These are phyloP conservation scores for Sorex maritimensis DNA, from an alignment of 2,797 vertebrate species.

Conservation along the genomic window DNA sequence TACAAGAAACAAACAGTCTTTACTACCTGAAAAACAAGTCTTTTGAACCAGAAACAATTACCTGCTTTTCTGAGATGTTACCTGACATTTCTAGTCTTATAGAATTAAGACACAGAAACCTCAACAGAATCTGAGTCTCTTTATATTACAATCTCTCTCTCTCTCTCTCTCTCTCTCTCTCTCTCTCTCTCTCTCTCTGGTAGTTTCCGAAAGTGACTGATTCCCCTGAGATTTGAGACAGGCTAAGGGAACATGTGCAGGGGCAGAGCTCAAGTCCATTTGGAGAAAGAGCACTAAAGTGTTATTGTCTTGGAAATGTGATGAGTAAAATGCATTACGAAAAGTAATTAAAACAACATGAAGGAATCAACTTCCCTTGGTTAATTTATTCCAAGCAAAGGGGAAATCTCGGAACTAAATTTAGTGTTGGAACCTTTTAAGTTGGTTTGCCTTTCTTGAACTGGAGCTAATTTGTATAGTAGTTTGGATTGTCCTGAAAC, in stretches of 20 bases:
- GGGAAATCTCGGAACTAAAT: conserved; percentile 72
- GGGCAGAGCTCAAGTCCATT: conserved; percentile 36
- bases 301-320: conserved; percentile 68
- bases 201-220: background rate
- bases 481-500: conserved; percentile 79
- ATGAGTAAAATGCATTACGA: conserved; percentile 68
- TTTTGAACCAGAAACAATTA: background rate
- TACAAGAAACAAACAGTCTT: background rate
- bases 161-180: too few species aligned
- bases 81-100: background rate
- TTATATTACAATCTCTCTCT: background rate
- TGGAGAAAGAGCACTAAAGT: conserved; percentile 40
- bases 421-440: conserved; percentile 71
- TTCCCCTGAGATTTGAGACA: background rate
- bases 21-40: background rate
- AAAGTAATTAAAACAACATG: conserved; percentile 73
- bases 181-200: background rate
- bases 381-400: conserved; percentile 82
- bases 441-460: conserved; percentile 78
- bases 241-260: background rate
- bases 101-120: background rate
- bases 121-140: background rate
- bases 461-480: conserved; percentile 79
- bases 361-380: conserved; percentile 51
- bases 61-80: conserved; percentile 27